Conservation (phyloP, 2,888 invertebrate species). For the Unio delphinus region DNA sequence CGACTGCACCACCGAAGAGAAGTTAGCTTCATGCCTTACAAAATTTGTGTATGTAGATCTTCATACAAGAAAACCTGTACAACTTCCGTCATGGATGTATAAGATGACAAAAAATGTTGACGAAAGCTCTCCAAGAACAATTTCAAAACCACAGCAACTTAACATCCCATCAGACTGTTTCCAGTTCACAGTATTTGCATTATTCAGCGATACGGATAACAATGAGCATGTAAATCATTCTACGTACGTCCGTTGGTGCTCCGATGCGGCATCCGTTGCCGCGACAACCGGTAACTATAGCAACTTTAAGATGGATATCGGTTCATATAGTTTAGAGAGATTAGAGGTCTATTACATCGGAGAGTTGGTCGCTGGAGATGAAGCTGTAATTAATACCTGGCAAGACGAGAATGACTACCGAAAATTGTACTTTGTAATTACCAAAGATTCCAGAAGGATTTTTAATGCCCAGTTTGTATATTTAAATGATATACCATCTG, state of each 20-base stretch:
- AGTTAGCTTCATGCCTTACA: constrained; percentile 14
- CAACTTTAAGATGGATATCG: constrained; percentile 23
- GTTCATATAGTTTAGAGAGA: constrained; percentile 17
- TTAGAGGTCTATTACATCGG: constrained; percentile 28
- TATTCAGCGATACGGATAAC: constrained; percentile 28
- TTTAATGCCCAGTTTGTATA: too few species aligned
- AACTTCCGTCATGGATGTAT: constrained; percentile 27
- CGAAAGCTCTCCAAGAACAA: too few species aligned
- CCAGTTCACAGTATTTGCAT: constrained; percentile 12
- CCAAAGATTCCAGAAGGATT: too few species aligned
- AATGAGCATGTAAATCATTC: constrained; percentile 38
- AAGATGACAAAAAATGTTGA: constrained; percentile 1
- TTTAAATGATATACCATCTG: too few species aligned
- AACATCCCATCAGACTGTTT: constrained; percentile 20
- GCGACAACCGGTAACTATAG: constrained; percentile 23
- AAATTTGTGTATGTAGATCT: constrained; percentile 35
- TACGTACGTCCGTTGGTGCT: constrained; percentile 32
- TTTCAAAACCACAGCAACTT: constrained; percentile 7
- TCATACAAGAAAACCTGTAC: constrained; percentile 21
- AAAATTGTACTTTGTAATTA: constrained; percentile 14
- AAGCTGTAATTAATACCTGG: constrained; percentile 27
- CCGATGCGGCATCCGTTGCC: constrained; percentile 32
- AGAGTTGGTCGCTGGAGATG: constrained; percentile 22
- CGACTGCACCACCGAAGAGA: constrained; percentile 13
- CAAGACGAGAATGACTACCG: constrained; percentile 16